Evolutionary conservation across 92 coral and sea anemone genomes (phyloP).

Genomic region (Phymanthus crucifer): DNA sequence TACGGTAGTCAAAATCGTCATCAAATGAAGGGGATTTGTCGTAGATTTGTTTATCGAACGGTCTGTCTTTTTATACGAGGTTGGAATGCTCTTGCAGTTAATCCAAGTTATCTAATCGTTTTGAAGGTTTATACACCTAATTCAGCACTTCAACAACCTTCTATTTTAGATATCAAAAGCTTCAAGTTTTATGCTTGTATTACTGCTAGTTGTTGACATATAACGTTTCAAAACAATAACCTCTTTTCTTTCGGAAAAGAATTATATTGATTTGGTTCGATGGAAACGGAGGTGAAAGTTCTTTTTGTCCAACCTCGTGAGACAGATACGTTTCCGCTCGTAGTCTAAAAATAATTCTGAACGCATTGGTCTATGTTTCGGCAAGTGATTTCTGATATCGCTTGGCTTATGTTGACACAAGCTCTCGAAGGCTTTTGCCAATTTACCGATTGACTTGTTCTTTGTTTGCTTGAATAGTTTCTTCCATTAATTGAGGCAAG

Average conservation of each 20-base stretch:
- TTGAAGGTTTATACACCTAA: not conserved
- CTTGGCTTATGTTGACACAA: conserved; percentile 1
- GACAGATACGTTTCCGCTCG: not conserved
- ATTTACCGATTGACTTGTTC: conserved; percentile 16
- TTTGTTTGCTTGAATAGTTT: conserved; percentile 8
- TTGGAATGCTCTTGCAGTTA: not conserved
- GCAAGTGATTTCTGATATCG: not conserved
- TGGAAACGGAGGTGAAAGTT: not conserved
- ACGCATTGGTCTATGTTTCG: not conserved
- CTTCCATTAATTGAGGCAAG: conserved; percentile 1
- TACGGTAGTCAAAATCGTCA: not conserved
- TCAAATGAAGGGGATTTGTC: not conserved
- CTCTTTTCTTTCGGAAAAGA: not conserved
- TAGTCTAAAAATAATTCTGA: conserved; percentile 6
- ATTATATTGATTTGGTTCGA: not conserved
- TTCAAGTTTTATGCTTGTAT: not conserved
- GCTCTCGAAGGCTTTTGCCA: not conserved
- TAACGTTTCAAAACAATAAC: conserved; percentile 5
- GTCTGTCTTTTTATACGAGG: not conserved
- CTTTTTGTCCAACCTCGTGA: conserved; percentile 13
- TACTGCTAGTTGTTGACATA: not conserved
- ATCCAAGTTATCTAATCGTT: not conserved
- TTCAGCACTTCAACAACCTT: not conserved
- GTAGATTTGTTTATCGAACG: not conserved
- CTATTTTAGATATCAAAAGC: not conserved